These are phyloP conservation scores for Eupithecia insigniata DNA, from an alignment of 2,888 invertebrate genomes.

Conservation along the genomic window DNA sequence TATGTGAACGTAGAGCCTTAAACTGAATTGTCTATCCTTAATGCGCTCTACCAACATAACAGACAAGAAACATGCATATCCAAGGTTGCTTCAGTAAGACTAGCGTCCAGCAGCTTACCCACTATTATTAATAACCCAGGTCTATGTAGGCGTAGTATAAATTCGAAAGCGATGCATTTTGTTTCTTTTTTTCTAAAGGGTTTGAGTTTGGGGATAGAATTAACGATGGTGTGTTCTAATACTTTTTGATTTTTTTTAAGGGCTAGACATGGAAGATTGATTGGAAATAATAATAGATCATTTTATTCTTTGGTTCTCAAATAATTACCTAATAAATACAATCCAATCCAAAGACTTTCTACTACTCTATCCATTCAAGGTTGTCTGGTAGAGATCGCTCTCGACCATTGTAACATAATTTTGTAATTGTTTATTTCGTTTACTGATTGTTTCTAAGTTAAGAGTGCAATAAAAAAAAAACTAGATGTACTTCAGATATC, in stretches of 20 bases:
- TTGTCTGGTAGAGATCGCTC: neutral
- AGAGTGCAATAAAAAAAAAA: neutral
- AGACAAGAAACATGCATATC: neutral
- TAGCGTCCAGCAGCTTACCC: neutral
- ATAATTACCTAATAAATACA: neutral
- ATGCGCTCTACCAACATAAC: neutral
- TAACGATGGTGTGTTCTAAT: conserved; percentile 11
- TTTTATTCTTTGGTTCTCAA: neutral
- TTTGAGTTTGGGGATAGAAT: conserved; percentile 7
- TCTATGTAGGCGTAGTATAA: neutral
- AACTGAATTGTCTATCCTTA: neutral
- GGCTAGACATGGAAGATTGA: neutral
- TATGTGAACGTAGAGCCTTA: neutral
- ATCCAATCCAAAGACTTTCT: neutral
- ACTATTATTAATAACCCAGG: conserved; percentile 2
- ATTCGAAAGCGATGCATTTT: conserved; percentile 5
- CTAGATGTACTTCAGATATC: too few relatives aligned
- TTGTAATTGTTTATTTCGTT: neutral
- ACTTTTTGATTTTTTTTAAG: conserved; percentile 1
- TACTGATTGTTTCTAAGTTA: neutral
- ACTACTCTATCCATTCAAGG: neutral
- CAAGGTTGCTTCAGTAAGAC: neutral
- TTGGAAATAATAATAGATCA: neutral
- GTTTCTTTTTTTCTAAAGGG: conserved; percentile 19
- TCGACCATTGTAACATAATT: neutral